phyloP scores from a whole-genome alignment of 2,113 vertebrate genomes.

The Peromyscus maniculatus region DNA sequence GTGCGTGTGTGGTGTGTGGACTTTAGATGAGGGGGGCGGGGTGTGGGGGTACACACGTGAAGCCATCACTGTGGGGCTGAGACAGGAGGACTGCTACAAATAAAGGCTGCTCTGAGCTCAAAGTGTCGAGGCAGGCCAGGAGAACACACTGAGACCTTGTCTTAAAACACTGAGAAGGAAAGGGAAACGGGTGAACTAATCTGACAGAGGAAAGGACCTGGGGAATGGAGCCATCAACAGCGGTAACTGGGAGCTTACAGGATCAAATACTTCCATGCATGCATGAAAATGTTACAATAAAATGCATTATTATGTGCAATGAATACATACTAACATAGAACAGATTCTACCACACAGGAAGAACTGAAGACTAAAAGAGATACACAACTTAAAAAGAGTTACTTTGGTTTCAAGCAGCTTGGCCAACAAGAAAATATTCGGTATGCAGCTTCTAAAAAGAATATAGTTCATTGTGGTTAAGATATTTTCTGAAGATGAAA shows the following conservation, averaged over 20 bases:
- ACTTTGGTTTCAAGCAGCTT: constrained; percentile 60
- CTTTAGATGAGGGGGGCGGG: neutral
- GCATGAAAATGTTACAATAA: neutral
- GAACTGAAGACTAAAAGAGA: neutral
- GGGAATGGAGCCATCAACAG: neutral
- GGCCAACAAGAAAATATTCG: neutral
- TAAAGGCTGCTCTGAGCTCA: neutral
- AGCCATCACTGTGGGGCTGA: neutral
- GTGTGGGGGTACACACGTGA: neutral
- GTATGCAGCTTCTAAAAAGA: neutral
- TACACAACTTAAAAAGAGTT: neutral
- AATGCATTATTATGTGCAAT: neutral
- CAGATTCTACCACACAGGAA: neutral
- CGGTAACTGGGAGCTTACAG: neutral
- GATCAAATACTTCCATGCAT: neutral
- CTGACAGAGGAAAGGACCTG: neutral
- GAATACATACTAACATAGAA: neutral
- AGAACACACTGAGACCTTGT: neutral
- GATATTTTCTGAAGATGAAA: constrained; percentile 55
- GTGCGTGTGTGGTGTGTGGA: neutral
- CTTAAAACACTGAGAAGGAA: neutral
- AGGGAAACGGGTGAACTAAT: neutral
- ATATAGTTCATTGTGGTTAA: neutral
- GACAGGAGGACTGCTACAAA: neutral
- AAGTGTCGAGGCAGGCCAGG: neutral